phyloP scores from a whole-genome alignment of 2,888 invertebrate genomes.

The Drosophila meridionalis region DNA sequence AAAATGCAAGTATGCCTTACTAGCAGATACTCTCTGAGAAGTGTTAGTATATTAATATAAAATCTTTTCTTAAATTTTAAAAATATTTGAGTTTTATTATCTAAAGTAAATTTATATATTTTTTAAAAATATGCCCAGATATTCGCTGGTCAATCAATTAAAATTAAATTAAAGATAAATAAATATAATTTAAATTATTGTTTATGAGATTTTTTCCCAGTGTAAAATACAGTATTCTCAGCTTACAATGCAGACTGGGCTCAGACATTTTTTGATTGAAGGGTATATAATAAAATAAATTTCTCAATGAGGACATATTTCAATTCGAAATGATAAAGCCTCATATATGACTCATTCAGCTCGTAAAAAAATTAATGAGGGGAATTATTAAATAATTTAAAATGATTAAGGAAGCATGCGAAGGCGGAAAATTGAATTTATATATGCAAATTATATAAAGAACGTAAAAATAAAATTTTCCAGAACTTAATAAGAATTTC shows the following conservation, averaged over 20 bases:
- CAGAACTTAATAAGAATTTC: background rate
- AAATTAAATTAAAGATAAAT: no score
- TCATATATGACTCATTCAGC: background rate
- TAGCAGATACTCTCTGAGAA: background rate
- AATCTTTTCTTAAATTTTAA: no score
- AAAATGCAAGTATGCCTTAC: background rate
- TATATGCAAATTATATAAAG: background rate
- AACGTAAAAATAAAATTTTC: background rate
- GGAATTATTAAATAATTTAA: slow-evolving; percentile 1
- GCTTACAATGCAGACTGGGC: no score
- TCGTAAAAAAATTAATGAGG: background rate
- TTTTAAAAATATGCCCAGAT: no score
- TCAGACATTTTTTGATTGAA: background rate
- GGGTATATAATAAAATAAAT: background rate
- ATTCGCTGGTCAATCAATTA: no score
- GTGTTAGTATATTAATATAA: background rate
- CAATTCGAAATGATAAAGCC: background rate
- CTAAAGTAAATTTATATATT: no score
- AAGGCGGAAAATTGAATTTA: background rate
- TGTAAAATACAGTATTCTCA: no score
- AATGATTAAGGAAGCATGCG: background rate
- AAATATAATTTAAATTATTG: no score
- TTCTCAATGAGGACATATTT: background rate
- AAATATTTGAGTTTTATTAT: no score
- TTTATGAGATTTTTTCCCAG: no score